Base-by-base conservation (phyloP, 2,888 invertebrate species). In the Drosophila merina region DNA sequence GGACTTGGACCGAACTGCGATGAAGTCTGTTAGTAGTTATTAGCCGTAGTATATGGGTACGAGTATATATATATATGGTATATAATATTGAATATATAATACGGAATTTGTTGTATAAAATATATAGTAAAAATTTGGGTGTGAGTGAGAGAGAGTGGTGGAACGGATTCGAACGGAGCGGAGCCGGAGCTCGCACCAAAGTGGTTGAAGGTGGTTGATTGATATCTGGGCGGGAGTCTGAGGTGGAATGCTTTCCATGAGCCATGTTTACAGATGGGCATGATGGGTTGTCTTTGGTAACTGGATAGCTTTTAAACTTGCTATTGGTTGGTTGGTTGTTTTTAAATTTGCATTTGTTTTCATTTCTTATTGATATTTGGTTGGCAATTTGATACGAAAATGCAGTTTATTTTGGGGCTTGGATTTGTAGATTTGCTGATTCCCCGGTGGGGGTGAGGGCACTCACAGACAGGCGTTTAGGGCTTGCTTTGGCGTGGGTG, bases 401-500 rank as follows among this genome's bases (percentile, higher is more conserved):
- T 67, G 54, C 56, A 28, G 42, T 57, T 47, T 52, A 36, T 12
- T 26, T 42, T 50, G 54, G 64, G 28, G 20, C 28, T 52, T 9
- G 38, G 12, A 49, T 59, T 54, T 59, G 14, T 47, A 45, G 49
- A 48, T 52, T 51, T 52, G 40, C 40, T 6, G 40, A 42, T 42
- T 45, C 55, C 38, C 59, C 38, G 57, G 57, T 30, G 31, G 51
- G n/a, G n/a, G n/a, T n/a, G n/a, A n/a, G n/a, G 40, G 36, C 60
- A 76, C 88, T 77, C 80, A 80, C 78, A 80, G 85, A 77, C 82
- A 84, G 87, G 72, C 79, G 77, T 74, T 72, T 56, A 74, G 72
- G 79, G 77, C 72, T 75, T 71, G 72, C 52, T 73, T 73, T 71
- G 51, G 62, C 38, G 33, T 20, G 59, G 38, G 36, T 20, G 60